phyloP scores from a whole-genome alignment of 2,113 vertebrate species.

The Chiloscyllium plagiosum region DNA sequence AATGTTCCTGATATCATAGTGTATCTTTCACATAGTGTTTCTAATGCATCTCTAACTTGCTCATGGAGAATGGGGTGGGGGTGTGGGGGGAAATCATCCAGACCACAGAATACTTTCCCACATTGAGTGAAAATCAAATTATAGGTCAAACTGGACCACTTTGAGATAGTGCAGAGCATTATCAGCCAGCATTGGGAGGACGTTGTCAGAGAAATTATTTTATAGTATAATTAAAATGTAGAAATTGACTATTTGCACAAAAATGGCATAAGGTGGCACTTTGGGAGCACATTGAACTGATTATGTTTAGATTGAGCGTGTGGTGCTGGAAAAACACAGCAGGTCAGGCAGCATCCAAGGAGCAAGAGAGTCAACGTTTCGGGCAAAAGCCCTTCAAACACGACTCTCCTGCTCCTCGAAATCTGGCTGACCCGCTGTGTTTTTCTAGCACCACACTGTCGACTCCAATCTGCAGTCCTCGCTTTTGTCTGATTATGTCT shows the following conservation, averaged over 20 bases:
- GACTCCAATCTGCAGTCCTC: too few relatives aligned
- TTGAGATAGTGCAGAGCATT: background rate
- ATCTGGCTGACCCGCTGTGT: too few relatives aligned
- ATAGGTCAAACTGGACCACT: background rate
- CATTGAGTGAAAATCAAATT: background rate
- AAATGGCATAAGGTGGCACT: background rate
- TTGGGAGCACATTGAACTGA: background rate
- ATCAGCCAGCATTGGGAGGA: background rate
- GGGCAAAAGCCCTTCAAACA: too few relatives aligned
- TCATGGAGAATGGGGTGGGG: background rate
- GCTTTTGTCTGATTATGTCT: background rate
- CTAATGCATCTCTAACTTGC: background rate
- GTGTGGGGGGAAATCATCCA: background rate
- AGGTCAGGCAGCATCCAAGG: too few relatives aligned
- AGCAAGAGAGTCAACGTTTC: too few relatives aligned
- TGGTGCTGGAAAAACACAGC: too few relatives aligned
- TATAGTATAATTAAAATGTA: background rate
- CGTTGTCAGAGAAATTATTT: background rate
- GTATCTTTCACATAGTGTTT: background rate
- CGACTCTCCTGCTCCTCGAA: too few relatives aligned
- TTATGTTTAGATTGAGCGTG: background rate
- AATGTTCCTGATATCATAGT: background rate
- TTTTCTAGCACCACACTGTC: too few relatives aligned
- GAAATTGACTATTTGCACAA: background rate
- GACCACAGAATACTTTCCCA: background rate